These are phyloP conservation scores for Neopipo cinnamomea DNA, from an alignment of 2,113 vertebrate species.

Conservation along the genomic window DNA sequence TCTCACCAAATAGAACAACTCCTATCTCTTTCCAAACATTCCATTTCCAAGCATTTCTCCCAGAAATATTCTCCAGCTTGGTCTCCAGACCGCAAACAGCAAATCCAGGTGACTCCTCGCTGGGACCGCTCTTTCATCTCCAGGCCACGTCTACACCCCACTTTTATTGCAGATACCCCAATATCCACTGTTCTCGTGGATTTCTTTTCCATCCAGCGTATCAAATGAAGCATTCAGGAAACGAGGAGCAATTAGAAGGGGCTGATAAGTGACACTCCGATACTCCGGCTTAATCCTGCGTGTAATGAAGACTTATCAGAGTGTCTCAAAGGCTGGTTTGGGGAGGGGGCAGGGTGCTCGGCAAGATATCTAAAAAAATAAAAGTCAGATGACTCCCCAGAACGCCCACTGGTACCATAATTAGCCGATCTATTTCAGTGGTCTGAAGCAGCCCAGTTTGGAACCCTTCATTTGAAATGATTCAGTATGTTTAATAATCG, in stretches of 20 bases:
- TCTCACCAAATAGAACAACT: background rate
- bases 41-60: background rate
- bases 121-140: background rate
- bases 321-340: background rate
- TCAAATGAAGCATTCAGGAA: background rate
- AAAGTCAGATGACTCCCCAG: slow-evolving; percentile 48
- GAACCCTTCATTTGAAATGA: background rate
- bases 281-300: background rate
- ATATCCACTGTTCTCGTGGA: background rate
- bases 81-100: background rate
- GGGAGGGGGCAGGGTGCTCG: background rate
- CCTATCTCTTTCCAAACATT: background rate
- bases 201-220: background rate
- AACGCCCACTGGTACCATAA: slow-evolving; percentile 46
- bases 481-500: background rate
- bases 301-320: background rate
- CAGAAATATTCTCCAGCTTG: background rate
- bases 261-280: background rate
- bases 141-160: background rate
- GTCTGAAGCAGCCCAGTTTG: slow-evolving; percentile 1
- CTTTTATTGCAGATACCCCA: accelerated
- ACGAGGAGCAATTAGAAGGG: background rate
- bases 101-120: accelerated
- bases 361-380: slow-evolving; percentile 22
- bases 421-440: slow-evolving; percentile 56